Conservation (phyloP, 2,797 vertebrate genomes). For the Anas georgica region DNA sequence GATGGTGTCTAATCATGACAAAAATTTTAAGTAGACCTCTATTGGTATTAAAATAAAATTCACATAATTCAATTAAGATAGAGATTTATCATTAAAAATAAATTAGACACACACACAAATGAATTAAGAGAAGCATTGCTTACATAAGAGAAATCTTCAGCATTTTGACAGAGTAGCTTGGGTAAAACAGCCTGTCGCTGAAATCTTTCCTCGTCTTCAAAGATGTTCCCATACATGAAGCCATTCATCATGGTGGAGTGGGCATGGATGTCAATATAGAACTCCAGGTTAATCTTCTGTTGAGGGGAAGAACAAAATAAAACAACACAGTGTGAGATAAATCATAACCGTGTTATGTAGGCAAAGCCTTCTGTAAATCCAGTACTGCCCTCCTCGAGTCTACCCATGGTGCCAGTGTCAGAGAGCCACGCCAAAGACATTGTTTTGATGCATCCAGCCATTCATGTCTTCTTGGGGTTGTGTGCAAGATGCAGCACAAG, state of each 20-base stretch:
- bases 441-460: neutral
- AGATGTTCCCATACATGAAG: conserved; percentile 99
- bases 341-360: conserved; percentile 1
- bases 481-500: neutral
- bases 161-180: conserved; percentile 93
- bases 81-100: neutral
- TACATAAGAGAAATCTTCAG: conserved; percentile 96
- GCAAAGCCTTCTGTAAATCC: conserved; percentile 36
- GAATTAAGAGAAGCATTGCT: conserved; percentile 61
- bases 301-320: conserved; percentile 39
- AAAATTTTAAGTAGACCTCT: neutral
- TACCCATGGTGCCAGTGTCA: neutral
- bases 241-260: conserved; percentile 99
- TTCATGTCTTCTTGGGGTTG: neutral
- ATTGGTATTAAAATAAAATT: neutral
- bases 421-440: neutral
- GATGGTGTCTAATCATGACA: neutral
- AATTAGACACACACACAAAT: neutral
- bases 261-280: conserved; percentile 98
- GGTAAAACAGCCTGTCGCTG: conserved; percentile 95
- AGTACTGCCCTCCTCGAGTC: neutral
- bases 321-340: neutral
- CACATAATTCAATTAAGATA: neutral
- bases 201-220: conserved; percentile 93
- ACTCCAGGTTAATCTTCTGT: conserved; percentile 94